Evolutionary conservation across 2,113 vertebrate species (phyloP).

Genomic region (Pterocles gutturalis): DNA sequence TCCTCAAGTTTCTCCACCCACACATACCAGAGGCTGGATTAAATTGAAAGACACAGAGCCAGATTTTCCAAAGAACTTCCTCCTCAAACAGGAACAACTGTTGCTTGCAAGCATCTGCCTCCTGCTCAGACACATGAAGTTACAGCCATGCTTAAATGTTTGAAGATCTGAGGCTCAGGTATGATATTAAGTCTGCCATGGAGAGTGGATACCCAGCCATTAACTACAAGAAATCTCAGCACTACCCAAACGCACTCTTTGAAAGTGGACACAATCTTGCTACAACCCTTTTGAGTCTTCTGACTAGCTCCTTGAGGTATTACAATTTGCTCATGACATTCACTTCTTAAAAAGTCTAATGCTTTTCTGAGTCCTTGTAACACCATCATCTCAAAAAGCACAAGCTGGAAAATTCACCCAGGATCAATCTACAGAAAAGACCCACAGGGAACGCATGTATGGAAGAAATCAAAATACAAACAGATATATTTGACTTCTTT

Average conservation of each 20-base stretch:
- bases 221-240: neutral
- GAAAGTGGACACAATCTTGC: neutral
- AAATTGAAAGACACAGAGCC: neutral
- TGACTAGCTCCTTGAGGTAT: neutral
- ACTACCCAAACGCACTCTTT: neutral
- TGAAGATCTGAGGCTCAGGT: neutral
- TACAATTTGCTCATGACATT: neutral
- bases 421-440: neutral
- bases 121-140: neutral
- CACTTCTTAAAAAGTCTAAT: neutral
- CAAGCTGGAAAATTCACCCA: constrained; percentile 13
- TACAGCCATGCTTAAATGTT: neutral
- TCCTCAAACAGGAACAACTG: neutral
- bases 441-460: neutral
- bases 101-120: neutral
- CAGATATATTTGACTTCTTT: neutral
- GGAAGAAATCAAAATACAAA: constrained; percentile 28
- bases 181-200: neutral
- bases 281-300: neutral
- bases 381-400: neutral
- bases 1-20: neutral
- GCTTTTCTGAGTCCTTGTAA: neutral
- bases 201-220: neutral
- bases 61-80: neutral
- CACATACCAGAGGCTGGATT: neutral